phyloP scores from a whole-genome alignment of 2,113 vertebrate genomes.

The Irena cyanogastra region DNA sequence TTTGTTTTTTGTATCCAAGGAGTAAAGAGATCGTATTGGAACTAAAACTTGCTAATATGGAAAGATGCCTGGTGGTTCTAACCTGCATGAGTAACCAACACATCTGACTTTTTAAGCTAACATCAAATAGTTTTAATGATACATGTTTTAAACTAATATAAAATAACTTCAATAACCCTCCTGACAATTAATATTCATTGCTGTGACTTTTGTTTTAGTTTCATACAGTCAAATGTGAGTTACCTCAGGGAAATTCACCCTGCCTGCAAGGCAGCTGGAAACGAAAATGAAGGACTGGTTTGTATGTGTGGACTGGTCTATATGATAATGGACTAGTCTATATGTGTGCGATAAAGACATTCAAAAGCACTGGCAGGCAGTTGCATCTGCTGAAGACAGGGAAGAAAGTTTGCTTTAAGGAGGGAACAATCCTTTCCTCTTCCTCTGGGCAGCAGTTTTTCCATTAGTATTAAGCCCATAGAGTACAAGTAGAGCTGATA shows the following conservation, averaged over 20 bases:
- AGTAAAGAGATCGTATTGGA: neutral
- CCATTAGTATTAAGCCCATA: neutral
- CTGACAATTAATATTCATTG: neutral
- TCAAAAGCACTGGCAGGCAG: neutral
- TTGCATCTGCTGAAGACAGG: neutral
- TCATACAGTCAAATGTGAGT: neutral
- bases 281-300: neutral
- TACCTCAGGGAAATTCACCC: neutral
- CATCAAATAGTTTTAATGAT: neutral
- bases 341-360: neutral
- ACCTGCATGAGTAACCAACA: constrained; percentile 9
- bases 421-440: neutral
- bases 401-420: neutral
- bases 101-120: neutral
- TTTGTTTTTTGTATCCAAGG: neutral
- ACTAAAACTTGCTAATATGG: constrained; percentile 9
- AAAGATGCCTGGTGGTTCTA: neutral
- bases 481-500: neutral
- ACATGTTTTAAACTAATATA: neutral
- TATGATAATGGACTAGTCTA: neutral
- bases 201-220: neutral
- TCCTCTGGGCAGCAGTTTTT: neutral
- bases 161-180: neutral
- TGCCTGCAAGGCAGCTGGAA: neutral
- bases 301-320: neutral